phyloP scores from a whole-genome alignment of 2,888 invertebrate genomes.

The Malthinus flaveolus region DNA sequence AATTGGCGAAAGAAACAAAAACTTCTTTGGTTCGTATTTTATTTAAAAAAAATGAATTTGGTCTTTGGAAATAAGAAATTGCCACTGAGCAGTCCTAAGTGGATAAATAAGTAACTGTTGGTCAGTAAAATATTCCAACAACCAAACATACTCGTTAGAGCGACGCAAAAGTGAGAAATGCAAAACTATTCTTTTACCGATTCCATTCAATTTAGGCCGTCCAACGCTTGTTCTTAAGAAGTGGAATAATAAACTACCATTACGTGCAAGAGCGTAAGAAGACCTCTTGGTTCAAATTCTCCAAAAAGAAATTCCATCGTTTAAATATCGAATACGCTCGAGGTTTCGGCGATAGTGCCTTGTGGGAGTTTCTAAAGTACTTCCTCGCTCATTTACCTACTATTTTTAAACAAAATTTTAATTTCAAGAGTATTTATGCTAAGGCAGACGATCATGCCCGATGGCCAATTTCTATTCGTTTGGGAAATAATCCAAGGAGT shows the following conservation, averaged over 20 bases:
- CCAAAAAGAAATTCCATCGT: constrained; percentile 27
- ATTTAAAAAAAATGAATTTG: no score
- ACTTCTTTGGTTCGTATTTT: constrained; percentile 28
- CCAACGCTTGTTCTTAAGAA: constrained; percentile 22
- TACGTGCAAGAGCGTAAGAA: constrained; percentile 17
- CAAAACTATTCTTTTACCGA: no score
- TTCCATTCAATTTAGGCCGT: no score
- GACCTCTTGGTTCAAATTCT: constrained; percentile 34
- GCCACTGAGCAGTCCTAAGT: no score
- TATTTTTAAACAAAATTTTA: not conserved
- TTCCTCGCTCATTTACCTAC: constrained; percentile 4
- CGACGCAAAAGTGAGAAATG: no score
- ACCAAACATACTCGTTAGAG: no score
- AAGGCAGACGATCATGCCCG: constrained; percentile 35
- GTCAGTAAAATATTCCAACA: no score
- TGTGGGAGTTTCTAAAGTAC: constrained; percentile 13
- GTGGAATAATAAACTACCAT: constrained; percentile 10
- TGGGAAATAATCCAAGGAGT: constrained; percentile 35
- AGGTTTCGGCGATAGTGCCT: constrained; percentile 13
- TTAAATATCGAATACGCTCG: constrained; percentile 30
- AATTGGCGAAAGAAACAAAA: constrained; percentile 26
- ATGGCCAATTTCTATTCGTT: constrained; percentile 34
- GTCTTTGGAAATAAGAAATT: no score
- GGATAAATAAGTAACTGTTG: no score
- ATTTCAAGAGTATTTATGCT: constrained; percentile 31